Percentiles rank a stretch among this genome's conserved stretches.
Conservation (phyloP, 2,797 vertebrate species). For the Pyrocephalus nanus region DNA sequence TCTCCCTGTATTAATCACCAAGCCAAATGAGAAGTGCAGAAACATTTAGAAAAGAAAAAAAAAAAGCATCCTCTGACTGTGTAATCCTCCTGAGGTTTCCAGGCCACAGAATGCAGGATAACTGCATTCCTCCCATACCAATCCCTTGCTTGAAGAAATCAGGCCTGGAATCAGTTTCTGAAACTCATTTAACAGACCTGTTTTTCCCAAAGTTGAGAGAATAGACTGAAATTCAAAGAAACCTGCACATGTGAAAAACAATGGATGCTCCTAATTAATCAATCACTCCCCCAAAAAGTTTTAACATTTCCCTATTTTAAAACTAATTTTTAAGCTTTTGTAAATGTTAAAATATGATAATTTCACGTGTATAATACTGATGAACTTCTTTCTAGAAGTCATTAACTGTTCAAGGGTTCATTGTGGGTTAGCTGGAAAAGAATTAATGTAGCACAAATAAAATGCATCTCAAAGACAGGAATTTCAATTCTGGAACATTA, state of each 20-base stretch:
- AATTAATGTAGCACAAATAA: not conserved
- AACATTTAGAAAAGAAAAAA: not conserved
- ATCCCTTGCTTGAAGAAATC: slow-evolving; percentile 63
- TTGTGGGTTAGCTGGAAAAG: not conserved
- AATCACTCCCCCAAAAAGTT: not conserved
- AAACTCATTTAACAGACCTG: slow-evolving; percentile 64
- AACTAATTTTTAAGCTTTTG: not conserved
- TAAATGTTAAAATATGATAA: slow-evolving; percentile 6
- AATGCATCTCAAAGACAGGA: not conserved
- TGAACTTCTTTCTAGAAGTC: not conserved
- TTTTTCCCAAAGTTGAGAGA: slow-evolving; percentile 32
- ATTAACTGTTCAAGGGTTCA: not conserved
- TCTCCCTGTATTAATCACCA: not conserved
- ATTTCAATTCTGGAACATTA: not conserved
- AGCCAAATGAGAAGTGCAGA: not conserved
- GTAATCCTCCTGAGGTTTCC: slow-evolving; percentile 64
- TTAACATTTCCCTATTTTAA: not conserved
- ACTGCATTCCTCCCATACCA: slow-evolving; percentile 79
- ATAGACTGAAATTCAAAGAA: slow-evolving; percentile 22
- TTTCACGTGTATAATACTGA: not conserved
- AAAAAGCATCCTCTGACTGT: slow-evolving; percentile 2
- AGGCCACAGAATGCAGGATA: slow-evolving; percentile 69
- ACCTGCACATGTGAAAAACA: slow-evolving; percentile 18
- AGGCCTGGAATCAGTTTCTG: slow-evolving; percentile 60
- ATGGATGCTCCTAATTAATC: slow-evolving; percentile 14